phyloP scores from a whole-genome alignment of 2,888 invertebrate species.

The Nycteola revayana region DNA sequence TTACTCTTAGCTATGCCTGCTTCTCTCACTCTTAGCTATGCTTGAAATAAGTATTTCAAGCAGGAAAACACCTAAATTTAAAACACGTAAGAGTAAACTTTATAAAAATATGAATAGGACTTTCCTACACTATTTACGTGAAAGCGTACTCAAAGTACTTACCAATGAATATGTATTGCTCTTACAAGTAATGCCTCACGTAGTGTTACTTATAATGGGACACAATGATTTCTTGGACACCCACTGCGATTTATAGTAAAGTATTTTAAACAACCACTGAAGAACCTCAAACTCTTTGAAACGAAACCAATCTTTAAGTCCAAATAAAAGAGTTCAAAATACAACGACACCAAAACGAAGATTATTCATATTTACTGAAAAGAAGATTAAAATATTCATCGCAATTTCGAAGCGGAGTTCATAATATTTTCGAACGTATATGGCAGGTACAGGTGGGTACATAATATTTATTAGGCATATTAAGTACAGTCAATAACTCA shows the following conservation, averaged over 20 bases:
- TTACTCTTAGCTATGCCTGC: too few species aligned
- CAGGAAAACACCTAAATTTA: too few species aligned
- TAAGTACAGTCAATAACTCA: conserved; percentile 9
- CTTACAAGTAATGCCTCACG: too few species aligned
- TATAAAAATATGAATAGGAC: too few species aligned
- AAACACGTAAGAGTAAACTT: too few species aligned
- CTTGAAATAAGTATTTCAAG: too few species aligned
- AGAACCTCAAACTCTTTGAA: not conserved
- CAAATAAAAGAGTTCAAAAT: conserved; percentile 13
- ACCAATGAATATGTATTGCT: too few species aligned
- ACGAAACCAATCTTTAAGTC: conserved; percentile 1
- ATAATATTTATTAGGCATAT: conserved; percentile 24
- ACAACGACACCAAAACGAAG: not conserved
- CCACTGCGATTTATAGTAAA: conserved; percentile 12
- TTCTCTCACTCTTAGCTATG: too few species aligned
- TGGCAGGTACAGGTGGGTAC: conserved; percentile 15
- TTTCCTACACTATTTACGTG: too few species aligned
- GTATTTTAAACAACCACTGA: conserved; percentile 5
- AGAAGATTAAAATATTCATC: conserved; percentile 34
- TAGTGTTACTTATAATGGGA: conserved; percentile 1
- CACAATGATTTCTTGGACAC: conserved; percentile 9
- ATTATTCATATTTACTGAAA: conserved; percentile 17
- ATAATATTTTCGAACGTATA: conserved; percentile 22
- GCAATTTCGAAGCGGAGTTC: conserved; percentile 10
- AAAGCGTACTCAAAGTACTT: too few species aligned